Percentiles rank a stretch among this genome's conserved stretches.
Evolutionary conservation across 2,797 vertebrate genomes (phyloP).

Genomic region (Falco peregrinus): DNA sequence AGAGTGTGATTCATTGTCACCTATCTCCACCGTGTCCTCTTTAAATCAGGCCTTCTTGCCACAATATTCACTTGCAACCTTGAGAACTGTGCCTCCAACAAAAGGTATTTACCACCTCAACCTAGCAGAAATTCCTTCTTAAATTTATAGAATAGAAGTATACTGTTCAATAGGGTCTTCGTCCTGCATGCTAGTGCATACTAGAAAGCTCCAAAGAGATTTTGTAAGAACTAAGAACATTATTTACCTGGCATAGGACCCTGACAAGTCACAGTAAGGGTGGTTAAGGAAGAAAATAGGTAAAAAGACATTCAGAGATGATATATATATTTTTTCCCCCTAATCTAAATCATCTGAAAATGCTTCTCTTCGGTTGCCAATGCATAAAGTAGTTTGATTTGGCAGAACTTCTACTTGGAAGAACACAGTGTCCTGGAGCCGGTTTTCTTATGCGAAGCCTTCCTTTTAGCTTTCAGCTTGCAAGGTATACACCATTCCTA

Average conservation of each 20-base stretch:
- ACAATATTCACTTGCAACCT: neutral
- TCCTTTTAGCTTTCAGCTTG: neutral
- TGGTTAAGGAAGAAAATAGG: neutral
- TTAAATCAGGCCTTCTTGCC: neutral
- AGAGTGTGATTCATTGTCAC: neutral
- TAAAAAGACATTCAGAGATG: neutral
- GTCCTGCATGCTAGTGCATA: neutral
- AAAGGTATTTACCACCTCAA: neutral
- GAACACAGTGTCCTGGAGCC: neutral
- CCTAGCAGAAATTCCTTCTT: neutral
- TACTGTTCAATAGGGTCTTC: neutral
- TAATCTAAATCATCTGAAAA: neutral
- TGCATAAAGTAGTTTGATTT: neutral
- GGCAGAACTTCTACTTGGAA: conserved; percentile 16
- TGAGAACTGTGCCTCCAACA: neutral
- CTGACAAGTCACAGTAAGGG: neutral
- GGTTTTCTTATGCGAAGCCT: neutral
- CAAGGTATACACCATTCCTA: neutral
- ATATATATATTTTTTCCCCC: neutral
- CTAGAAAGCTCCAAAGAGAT: neutral
- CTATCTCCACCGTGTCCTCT: neutral
- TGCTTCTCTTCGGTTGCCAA: neutral
- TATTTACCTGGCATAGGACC: neutral
- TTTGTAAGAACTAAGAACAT: neutral
- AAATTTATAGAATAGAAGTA: neutral